These are phyloP conservation scores for Helostoma temminkii DNA, from an alignment of 2,797 vertebrate genomes.

Conservation along the genomic window DNA sequence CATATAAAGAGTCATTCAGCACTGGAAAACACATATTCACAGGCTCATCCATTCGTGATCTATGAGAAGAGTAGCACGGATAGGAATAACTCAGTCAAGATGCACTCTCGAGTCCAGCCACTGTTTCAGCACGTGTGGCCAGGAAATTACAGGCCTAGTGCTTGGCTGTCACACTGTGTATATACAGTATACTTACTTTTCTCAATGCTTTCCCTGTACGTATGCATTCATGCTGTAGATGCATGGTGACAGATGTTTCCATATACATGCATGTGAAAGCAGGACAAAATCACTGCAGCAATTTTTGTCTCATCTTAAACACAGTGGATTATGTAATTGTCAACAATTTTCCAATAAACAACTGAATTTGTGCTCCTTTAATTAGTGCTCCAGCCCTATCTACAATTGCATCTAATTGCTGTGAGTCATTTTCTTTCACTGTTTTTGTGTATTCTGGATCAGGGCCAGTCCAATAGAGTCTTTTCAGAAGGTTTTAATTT, in stretches of 20 bases:
- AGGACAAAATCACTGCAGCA: background rate
- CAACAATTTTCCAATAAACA: slow-evolving; percentile 20
- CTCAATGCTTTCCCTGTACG: slow-evolving; percentile 46
- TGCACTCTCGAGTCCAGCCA: slow-evolving; percentile 34
- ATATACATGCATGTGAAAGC: background rate
- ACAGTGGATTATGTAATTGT: background rate
- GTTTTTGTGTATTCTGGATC: slow-evolving; percentile 58
- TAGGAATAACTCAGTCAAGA: slow-evolving; percentile 52
- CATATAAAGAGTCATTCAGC: background rate
- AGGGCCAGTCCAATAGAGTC: slow-evolving; percentile 22
- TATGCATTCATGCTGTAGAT: background rate
- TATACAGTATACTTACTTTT: slow-evolving; percentile 44
- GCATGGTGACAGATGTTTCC: slow-evolving; percentile 3
- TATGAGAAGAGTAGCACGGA: slow-evolving; percentile 17
- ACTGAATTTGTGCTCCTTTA: slow-evolving; percentile 27
- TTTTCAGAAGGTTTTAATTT: slow-evolving; percentile 68
- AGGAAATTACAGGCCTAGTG: slow-evolving; percentile 64
- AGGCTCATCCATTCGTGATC: slow-evolving; percentile 4
- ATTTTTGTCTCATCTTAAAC: slow-evolving; percentile 10
- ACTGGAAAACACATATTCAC: background rate
- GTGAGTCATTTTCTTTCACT: slow-evolving; percentile 44
- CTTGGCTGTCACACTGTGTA: slow-evolving; percentile 35
- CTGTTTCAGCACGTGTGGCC: slow-evolving; percentile 51
- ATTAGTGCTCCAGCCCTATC: slow-evolving; percentile 25
- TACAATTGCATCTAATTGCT: slow-evolving; percentile 52